Evolutionary conservation across 1,140 invertebrate genomes (phyloP), one percentile per base, ranked within the genome.

Genomic region (Melanaphis sacchari): DNA sequence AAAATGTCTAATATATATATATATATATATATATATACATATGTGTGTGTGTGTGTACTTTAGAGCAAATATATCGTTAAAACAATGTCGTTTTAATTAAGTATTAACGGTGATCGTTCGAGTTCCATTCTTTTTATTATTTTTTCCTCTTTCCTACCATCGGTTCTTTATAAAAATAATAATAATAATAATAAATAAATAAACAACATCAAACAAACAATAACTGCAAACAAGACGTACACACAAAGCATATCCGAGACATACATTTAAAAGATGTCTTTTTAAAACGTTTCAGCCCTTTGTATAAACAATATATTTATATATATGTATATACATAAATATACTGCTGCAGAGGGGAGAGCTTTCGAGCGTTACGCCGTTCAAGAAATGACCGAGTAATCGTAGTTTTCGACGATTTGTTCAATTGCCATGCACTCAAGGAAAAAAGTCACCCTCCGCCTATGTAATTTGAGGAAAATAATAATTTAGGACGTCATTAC

Each of bases 331-430:
- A 66, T n/a, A 66, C n/a, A 66, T 31, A 26, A 15, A 31, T 15
- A 66, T 31, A 40, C 24, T 4, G 9, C 11, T 24, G 38, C 41
- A 49, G 22, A 89, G 88, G 89, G 89, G 89, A 90, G 89, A 90
- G 89, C 54, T 90, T 90, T 90, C 89, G 89, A 90, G 89, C 89
- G 54, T 90, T 66, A 90, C 89, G 38, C 59, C 89, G 89, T 90
- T 90, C 18, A 41, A 90, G 89, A 90, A 90, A 90, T 90, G 52
- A 90, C 52, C 49, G 36, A 89, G 87, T 89, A 89, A 89, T 89
- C 43, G 88, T 89, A 52, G 88, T 54, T 89, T 54, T 90, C 89
- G 38, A n/a, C 89, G 89, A 66, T 90, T 90, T 66, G 89, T 90
- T 90, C 89, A 90, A 90, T 90, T 90, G 40, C 89, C 89, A 41